A percentile compares a stretch with the other conserved stretches of the same genome.
phyloP scores from a whole-genome alignment of 2,113 vertebrate species.

The Holacanthus passer region DNA sequence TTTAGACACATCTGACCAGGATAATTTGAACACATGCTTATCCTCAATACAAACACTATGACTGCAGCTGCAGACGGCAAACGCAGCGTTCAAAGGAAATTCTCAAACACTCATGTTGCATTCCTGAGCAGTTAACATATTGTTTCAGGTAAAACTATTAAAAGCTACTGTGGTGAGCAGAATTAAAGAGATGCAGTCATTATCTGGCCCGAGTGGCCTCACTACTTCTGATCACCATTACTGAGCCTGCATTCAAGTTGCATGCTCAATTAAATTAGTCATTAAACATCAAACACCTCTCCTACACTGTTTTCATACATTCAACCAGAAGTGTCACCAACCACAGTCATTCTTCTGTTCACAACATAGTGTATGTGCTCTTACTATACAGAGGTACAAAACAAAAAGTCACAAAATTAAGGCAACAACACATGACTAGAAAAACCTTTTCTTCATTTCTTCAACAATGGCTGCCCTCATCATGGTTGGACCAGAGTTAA shows the following conservation, averaged over 20 bases:
- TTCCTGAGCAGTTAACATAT: too few relatives aligned
- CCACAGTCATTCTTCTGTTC: too few relatives aligned
- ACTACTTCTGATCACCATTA: not conserved
- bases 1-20: not conserved
- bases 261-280: not conserved
- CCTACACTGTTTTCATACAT: not conserved
- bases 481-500: not conserved
- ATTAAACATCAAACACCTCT: not conserved
- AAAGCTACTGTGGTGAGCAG: not conserved
- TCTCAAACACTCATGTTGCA: too few relatives aligned
- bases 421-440: not conserved
- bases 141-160: not conserved
- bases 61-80: not conserved
- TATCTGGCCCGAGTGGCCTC: not conserved
- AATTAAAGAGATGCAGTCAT: not conserved
- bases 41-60: too few relatives aligned
- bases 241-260: not conserved
- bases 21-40: too few relatives aligned
- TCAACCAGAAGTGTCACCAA: conserved; percentile 1
- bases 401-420: not conserved
- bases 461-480: too few relatives aligned
- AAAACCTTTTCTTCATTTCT: not conserved
- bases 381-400: not conserved
- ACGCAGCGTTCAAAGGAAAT: not conserved
- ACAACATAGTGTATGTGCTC: not conserved